phyloP scores from a whole-genome alignment of 2,888 invertebrate species.

The Drosophila flavopinicola region DNA sequence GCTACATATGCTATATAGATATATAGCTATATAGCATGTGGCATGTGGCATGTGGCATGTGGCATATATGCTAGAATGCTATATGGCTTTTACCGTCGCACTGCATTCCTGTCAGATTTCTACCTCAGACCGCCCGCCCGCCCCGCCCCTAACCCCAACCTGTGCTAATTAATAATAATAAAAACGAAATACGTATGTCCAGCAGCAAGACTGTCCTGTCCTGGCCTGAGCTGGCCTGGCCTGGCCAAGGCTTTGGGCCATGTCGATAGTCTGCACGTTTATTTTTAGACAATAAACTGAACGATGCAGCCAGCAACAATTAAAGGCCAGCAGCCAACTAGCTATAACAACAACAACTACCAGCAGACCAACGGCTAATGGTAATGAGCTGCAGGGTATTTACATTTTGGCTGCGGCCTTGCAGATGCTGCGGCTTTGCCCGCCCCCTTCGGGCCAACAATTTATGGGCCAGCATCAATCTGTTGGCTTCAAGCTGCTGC shows the following conservation, averaged over 20 bases:
- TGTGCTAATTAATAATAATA: constrained; percentile 75
- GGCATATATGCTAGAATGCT: constrained; percentile 25
- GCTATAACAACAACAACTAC: constrained; percentile 21
- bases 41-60: neutral
- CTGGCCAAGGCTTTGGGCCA: constrained; percentile 33
- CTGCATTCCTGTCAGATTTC: constrained; percentile 69
- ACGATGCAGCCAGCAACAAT: constrained; percentile 46
- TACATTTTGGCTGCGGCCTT: constrained; percentile 71
- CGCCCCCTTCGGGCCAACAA: constrained; percentile 50
- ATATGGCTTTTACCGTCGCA: constrained; percentile 28
- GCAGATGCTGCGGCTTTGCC: constrained; percentile 18
- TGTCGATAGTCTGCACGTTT: constrained; percentile 48
- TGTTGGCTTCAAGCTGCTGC: constrained; percentile 58
- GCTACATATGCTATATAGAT: constrained; percentile 6
- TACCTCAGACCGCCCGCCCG: constrained; percentile 22
- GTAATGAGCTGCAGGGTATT: constrained; percentile 77
- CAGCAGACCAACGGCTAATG: constrained; percentile 59
- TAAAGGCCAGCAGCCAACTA: constrained; percentile 3
- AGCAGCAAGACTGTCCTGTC: constrained; percentile 55
- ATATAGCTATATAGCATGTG: neutral
- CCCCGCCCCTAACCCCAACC: constrained; percentile 37
- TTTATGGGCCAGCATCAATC: constrained; percentile 74
- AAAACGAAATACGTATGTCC: constrained; percentile 41
- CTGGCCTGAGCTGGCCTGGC: constrained; percentile 17
- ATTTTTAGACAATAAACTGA: constrained; percentile 75